Evolutionary conservation across 2,113 vertebrate genomes (phyloP).

Genomic region (Oryzias melastigma): DNA sequence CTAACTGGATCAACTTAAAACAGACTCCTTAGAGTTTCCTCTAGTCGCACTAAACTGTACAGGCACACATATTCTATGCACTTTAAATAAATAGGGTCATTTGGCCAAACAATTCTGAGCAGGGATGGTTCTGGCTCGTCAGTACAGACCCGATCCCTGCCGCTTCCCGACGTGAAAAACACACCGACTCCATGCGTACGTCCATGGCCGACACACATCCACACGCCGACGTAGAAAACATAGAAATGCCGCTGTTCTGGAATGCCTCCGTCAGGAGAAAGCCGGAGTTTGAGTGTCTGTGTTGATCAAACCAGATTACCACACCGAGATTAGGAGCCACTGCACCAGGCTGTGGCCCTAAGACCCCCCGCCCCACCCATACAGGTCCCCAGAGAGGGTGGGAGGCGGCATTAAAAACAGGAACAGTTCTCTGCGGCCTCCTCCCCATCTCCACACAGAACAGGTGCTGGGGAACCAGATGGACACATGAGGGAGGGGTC

Average conservation of each 20-base stretch:
- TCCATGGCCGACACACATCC: conserved; percentile 43
- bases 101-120: conserved; percentile 62
- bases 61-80: conserved; percentile 79
- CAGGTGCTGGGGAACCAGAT: not conserved
- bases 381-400: conserved; percentile 30
- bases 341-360: conserved; percentile 27
- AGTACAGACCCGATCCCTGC: conserved; percentile 43
- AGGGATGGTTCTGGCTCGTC: conserved; percentile 51
- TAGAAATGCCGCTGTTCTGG: conserved; percentile 70
- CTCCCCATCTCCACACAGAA: conserved; percentile 33
- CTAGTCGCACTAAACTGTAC: conserved; percentile 79
- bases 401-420: conserved; percentile 29
- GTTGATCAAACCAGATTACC: conserved; percentile 31
- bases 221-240: conserved; percentile 63
- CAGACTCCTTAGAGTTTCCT: conserved; percentile 70
- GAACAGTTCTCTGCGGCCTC: conserved; percentile 32
- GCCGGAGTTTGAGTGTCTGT: conserved; percentile 33
- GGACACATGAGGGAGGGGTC: conserved; percentile 7
- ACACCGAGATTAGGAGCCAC: conserved; percentile 16
- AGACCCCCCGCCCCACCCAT: conserved; percentile 9
- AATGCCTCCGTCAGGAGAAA: conserved; percentile 64
- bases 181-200: conserved; percentile 27
- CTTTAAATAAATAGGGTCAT: conserved; percentile 82
- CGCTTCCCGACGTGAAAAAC: conserved; percentile 32
- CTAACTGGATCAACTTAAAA: conserved; percentile 74